Evolutionary conservation across 2,797 vertebrate species (phyloP).

Genomic region (Chaetophractus vellerosus): DNA sequence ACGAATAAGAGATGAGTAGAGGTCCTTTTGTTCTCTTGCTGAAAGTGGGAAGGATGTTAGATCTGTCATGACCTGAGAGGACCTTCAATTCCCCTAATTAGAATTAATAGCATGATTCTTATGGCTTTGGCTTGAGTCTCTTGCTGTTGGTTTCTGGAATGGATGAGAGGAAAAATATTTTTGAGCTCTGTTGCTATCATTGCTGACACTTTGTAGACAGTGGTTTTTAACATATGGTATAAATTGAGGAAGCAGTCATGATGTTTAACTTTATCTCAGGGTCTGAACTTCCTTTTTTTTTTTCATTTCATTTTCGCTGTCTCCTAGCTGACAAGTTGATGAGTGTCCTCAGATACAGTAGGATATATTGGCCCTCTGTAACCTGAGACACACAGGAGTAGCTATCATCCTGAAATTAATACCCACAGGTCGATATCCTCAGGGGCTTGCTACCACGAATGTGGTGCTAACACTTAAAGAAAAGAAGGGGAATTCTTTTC

Average conservation of each 20-base stretch:
- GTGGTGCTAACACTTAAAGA: background rate
- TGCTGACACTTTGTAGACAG: background rate
- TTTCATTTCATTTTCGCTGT: conserved; percentile 1
- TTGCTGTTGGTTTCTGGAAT: background rate
- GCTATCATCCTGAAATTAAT: background rate
- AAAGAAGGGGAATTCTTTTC: conserved; percentile 12
- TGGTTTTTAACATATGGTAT: background rate
- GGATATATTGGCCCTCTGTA: background rate
- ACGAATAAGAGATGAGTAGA: background rate
- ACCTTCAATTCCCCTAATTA: background rate
- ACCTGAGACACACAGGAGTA: background rate
- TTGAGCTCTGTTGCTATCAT: background rate
- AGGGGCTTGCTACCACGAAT: background rate
- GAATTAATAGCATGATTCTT: background rate
- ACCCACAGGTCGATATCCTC: background rate
- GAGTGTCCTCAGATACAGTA: background rate
- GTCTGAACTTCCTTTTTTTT: conserved; percentile 51
- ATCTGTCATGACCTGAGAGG: background rate
- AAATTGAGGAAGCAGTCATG: conserved; percentile 30
- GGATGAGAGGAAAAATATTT: background rate
- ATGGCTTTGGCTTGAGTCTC: background rate
- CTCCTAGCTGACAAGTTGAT: background rate
- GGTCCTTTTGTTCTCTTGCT: background rate
- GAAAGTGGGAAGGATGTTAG: background rate
- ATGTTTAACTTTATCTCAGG: background rate